Base-by-base conservation (phyloP, 2,113 vertebrate species). In the Enhydra lutris region DNA sequence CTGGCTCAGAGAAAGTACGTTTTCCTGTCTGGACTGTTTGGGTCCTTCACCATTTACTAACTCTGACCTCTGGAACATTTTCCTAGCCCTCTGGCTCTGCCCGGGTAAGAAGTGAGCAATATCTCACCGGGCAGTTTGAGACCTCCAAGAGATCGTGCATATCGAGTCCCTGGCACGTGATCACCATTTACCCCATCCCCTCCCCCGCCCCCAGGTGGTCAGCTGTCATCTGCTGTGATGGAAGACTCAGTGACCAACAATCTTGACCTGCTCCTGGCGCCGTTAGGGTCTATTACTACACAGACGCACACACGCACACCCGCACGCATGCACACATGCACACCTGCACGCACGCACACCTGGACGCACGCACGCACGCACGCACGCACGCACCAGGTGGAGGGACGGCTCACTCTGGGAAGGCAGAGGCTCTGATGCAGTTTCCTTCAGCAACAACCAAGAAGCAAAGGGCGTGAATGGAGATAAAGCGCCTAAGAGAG, bases 271-370 rank as follows among this genome's bases (percentile, higher is more conserved):
- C 59, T 63, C 42, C 42, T 57, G 52, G 59, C 5, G 3, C 31
- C 1, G 0, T 63, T 79, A 52, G 23, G 36, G 39, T 17, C 39
- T 59, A 89, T 73, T 26, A 57, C 29, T 17, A 42, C 36, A 73
- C 13, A 4, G 17, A 20, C n/a, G 42, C 6, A 4, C 0, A 0
- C 45, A 2, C 23, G 5, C 71, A 5, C 26, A 5, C 42, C 42
- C 4, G 24, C 24, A 39, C 15, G 18, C n/a, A 52, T 23, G 11
- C 78, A 71, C 13, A 7, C 18, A 17, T 18, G 5, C 71, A 5
- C 26, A 0, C 45, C 5, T 42, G 20, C 20, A 1, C 6, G 34
- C 21, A 9, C 2, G 11, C 11, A 47, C 11, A 47, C 47, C 47
- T 45, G 3, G 39, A 39, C 6, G 34, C 17, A 9, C 42, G 17